Evolutionary conservation across 2,888 invertebrate genomes (phyloP), one percentile per base, ranked within the genome.

Genomic region (Dilophus febrilis): DNA sequence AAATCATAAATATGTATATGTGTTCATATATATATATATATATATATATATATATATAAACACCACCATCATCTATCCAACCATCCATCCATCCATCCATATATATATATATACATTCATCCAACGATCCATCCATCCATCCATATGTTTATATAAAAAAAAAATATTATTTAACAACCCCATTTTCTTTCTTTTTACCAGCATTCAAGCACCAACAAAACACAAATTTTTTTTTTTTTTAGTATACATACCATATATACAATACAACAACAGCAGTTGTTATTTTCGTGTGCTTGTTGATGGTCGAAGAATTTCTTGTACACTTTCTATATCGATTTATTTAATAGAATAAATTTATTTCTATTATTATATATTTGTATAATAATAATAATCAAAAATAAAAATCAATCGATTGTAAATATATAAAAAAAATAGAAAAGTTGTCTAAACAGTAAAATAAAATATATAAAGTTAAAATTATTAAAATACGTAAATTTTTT

Each of bases 381-480:
- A 6, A 22, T 22, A 22, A 22, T 22, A 22, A 6, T 22, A 22
- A 22, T 22, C 22, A 22, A 22, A 22, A 22, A 22, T 22, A 22
- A n/a, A n/a, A 22, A 22, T 32, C 32, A 17, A 32, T 32, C 17
- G 32, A 32, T 29, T 29, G 11, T 10, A 7, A 60, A 98, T 94
- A 40, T 84, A 86, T 79, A 72, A 64, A 79, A 91, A 30, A 98
- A 77, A 51, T 98, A 22, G 8, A 22, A 22, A 22, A 22, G n/a
- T n/a, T n/a, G n/a, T n/a, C n/a, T n/a, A n/a, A n/a, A n/a, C n/a
- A n/a, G n/a, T n/a, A n/a, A n/a, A n/a, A n/a, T n/a, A n/a, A n/a
- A n/a, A n/a, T n/a, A n/a, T n/a, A n/a, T n/a, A n/a, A n/a, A n/a
- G n/a, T n/a, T n/a, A n/a, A n/a, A n/a, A n/a, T n/a, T n/a, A n/a